Conservation (phyloP, 2,113 vertebrate species). For the Notothenia coriiceps region DNA sequence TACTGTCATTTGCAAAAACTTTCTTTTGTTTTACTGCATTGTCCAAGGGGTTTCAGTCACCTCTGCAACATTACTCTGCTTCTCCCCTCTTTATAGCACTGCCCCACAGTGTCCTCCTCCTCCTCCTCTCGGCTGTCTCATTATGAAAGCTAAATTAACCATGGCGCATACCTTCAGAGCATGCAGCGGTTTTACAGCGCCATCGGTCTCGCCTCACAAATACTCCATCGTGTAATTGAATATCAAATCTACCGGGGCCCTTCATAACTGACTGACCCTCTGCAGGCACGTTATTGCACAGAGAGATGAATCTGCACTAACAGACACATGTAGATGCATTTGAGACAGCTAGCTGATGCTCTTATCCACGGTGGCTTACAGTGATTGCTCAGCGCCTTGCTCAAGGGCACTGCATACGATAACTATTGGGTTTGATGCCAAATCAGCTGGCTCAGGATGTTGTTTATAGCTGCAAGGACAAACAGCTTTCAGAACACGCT, state of each 20-base stretch:
- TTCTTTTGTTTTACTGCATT: slow-evolving; percentile 3
- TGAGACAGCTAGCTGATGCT: slow-evolving; percentile 3
- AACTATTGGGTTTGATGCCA: neutral
- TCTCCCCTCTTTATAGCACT: slow-evolving; percentile 28
- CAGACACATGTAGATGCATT: slow-evolving; percentile 34
- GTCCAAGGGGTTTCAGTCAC: neutral
- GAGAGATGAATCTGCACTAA: slow-evolving; percentile 27
- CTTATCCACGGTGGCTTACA: slow-evolving; percentile 13
- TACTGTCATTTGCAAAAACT: neutral
- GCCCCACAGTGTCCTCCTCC: slow-evolving; percentile 35
- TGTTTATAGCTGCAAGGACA: neutral
- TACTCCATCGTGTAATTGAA: slow-evolving; percentile 71
- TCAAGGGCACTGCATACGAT: neutral
- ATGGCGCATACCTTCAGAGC: slow-evolving; percentile 64
- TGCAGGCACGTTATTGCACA: slow-evolving; percentile 24
- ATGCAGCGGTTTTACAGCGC: slow-evolving; percentile 53
- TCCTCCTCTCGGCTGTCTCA: slow-evolving; percentile 57
- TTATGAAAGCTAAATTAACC: slow-evolving; percentile 70
- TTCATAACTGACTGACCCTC: slow-evolving; percentile 45
- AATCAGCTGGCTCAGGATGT: neutral
- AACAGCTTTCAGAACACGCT: neutral
- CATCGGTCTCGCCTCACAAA: slow-evolving; percentile 70
- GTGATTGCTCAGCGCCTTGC: neutral
- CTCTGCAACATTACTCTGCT: slow-evolving; percentile 23
- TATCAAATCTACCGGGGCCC: slow-evolving; percentile 48